Conservation (phyloP, 1,140 invertebrate species). For the Elysia chlorotica region DNA sequence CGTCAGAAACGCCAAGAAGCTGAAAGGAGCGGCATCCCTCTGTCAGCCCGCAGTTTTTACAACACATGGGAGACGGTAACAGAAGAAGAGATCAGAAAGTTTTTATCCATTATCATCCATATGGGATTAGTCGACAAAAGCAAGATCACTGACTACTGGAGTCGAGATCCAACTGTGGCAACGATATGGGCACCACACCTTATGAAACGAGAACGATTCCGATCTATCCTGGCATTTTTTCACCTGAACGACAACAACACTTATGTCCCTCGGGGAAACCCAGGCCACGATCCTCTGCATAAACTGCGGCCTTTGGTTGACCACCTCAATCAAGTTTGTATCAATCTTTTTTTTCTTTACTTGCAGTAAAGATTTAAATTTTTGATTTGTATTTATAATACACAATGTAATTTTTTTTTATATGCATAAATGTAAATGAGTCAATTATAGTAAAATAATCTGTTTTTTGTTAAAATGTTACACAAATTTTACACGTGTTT, state of each 20-base stretch:
- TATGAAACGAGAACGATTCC: background rate
- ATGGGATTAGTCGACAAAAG: background rate
- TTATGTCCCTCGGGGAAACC: background rate
- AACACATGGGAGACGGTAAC: background rate
- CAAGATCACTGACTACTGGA: background rate
- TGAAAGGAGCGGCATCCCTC: background rate
- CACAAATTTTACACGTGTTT: too few species aligned
- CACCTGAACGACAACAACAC: slow-evolving; percentile 12
- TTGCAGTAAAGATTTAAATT: too few species aligned
- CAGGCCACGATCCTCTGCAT: slow-evolving; percentile 16
- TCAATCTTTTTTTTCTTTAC: too few species aligned
- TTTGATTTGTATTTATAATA: too few species aligned
- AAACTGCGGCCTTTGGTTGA: slow-evolving; percentile 24
- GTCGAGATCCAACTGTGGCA: background rate
- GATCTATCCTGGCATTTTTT: too few species aligned
- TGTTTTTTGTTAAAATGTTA: too few species aligned
- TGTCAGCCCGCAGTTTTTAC: background rate
- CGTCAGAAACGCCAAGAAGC: background rate
- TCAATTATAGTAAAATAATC: too few species aligned
- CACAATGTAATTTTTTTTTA: too few species aligned
- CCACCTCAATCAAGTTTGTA: background rate
- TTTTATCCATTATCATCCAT: background rate
- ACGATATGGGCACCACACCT: background rate
- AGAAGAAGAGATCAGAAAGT: background rate
- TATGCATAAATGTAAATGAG: too few species aligned